Evolutionary conservation across 2,888 invertebrate species (phyloP).

Genomic region (Athalia rosae): DNA sequence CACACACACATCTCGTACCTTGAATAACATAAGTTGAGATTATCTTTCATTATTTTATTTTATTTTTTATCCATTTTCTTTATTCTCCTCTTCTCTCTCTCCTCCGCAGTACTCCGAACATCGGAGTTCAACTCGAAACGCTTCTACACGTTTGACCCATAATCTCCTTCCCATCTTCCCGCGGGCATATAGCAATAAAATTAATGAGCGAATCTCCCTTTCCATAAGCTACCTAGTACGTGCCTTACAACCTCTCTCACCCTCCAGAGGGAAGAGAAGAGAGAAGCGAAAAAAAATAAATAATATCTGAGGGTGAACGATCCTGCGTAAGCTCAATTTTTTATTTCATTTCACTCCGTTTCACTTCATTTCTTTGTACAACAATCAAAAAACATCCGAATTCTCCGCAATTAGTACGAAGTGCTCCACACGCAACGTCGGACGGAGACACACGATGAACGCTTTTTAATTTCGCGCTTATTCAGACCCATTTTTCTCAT

Average conservation of each 20-base stretch:
- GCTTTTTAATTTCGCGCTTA: no score
- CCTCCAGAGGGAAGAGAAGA: neutral
- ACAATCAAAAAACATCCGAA: no score
- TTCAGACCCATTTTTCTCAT: neutral
- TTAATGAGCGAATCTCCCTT: slow-evolving; percentile 17
- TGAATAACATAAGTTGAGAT: no score
- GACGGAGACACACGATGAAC: no score
- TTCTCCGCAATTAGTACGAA: no score
- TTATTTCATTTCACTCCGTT: neutral
- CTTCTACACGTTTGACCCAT: slow-evolving; percentile 12
- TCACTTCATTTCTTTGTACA: no score
- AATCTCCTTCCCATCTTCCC: slow-evolving; percentile 20
- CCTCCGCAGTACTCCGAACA: neutral
- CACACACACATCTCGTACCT: no score
- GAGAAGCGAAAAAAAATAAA: neutral
- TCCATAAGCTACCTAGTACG: neutral
- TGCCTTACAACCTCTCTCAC: neutral
- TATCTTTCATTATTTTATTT: no score
- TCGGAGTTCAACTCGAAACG: neutral
- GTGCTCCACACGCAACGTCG: no score
- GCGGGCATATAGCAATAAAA: slow-evolving; percentile 6
- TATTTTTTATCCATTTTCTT: no score
- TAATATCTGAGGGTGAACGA: no score
- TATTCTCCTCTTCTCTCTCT: neutral
- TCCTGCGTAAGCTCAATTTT: neutral